phyloP scores from a whole-genome alignment of 1,140 invertebrate species.

The Armadillidium nasatum region DNA sequence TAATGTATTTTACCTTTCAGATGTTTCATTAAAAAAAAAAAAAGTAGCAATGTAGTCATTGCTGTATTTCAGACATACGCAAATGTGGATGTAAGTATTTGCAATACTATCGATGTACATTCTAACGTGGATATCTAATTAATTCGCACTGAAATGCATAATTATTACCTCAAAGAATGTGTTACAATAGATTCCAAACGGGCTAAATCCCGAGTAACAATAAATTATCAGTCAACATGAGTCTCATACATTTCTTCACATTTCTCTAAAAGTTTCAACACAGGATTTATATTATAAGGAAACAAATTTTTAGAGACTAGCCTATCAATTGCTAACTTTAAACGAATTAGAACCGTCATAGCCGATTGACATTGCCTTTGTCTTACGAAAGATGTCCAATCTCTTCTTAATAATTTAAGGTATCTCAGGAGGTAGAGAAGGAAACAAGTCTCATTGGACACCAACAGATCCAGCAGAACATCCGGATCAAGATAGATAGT shows the following conservation, averaged over 20 bases:
- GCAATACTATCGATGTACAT: no score
- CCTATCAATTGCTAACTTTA: constrained; percentile 72
- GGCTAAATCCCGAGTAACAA: no score
- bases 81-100: no score
- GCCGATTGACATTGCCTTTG: constrained; percentile 66
- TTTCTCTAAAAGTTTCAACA: constrained; percentile 72
- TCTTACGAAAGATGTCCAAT: neutral
- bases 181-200: no score
- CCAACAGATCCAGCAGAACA: constrained; percentile 76
- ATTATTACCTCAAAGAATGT: no score
- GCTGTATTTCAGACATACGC: no score
- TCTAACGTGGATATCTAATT: no score
- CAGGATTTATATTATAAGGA: constrained; percentile 83
- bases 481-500: constrained; percentile 76
- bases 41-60: no score
- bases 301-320: constrained; percentile 75
- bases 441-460: constrained; percentile 87
- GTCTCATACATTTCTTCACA: constrained; percentile 73
- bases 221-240: neutral
- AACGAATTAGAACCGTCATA: constrained; percentile 73
- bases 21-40: no score
- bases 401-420: constrained; percentile 62
- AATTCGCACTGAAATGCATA: no score
- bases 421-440: constrained; percentile 77
- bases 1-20: no score